Evolutionary conservation across 1,140 invertebrate species (phyloP), one percentile per base, ranked within the genome.

Genomic region (Lerema accius): DNA sequence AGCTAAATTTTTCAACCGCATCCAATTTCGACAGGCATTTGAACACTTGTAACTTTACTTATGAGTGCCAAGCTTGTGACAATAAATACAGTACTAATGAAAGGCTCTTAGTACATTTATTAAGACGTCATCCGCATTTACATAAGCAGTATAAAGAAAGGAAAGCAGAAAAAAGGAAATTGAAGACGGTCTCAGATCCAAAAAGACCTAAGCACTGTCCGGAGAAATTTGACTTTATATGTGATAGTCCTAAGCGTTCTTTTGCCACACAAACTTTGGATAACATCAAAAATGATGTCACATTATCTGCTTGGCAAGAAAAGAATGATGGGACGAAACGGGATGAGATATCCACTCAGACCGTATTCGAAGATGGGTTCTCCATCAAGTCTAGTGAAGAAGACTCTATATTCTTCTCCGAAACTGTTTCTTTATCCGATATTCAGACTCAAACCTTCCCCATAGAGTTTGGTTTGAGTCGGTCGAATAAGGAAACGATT

Each of bases 391-490:
- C 86, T 0, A 83, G 77, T 13, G 87, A 89, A 39, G 87, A 90
- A 4, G 81, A 86, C 0, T 78, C 78, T 0, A 71, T 89, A n/a
- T 89, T 80, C 15, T 84, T 77, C 32, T 80, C 80, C 0, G 83
- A 86, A 63, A 74, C 73, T 0, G 84, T 88, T 0, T 86, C 84
- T 0, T 37, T 87, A 0, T 88, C 84, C 0, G 85, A 90, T 50
- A 90, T 88, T 9, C 87, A 90, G 50, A 90, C 87, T 0, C 87
- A 90, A 19, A 90, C 87, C 0, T 78, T 82, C 37, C 80, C 85
- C 0, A 6, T 81, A 7, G 86, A 90, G 16, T 89, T 89, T 43
- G 84, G 80, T 7, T 63, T 89, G 16, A 80, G 71, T 40, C 66
- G 72, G 0, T 85, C 76, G 0, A 76, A 87, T 16, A 89, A 89